Base-by-base conservation (phyloP, 2,113 vertebrate species). In the Microtus ochrogaster region DNA sequence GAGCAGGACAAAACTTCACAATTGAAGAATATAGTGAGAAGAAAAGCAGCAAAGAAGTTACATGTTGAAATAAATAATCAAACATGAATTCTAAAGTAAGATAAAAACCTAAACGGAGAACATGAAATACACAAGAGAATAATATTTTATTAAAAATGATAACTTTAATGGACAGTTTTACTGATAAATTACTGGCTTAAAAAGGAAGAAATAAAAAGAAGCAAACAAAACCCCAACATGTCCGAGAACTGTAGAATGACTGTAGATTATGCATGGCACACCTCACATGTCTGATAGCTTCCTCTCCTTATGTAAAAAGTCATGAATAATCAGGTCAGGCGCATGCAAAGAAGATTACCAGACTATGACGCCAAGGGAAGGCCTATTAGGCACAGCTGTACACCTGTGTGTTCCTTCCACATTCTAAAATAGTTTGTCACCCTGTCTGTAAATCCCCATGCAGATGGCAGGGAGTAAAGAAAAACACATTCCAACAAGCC, bases 271-370 rank as follows among this genome's bases (percentile, higher is more conserved):
- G 22, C 96, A 79, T 97, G 76, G 93, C 17, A 44, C 12, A 36
- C 58, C 1, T 76, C 88, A 76, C 36, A 68, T 55, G 65, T 97
- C 61, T 88, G 49, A 79, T 96, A 92, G 10, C 21, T 91, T 98
- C 96, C 86, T 94, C 44, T 98, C 63, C 73, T 89, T 95, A 65
- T 97, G 85, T 1, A 92, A 94, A 93, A 96, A 95, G 89, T 96
- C 22, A 49, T 7, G 9, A 97, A 88, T 97, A 96, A 97, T 81
- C 61, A 94, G 87, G 91, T 95, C 73, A 95, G 82, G 21, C 49
- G 81, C 73, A 79, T 79, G 82, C 70, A 89, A 84, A 93, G 86
- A 94, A 95, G 92, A 91, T 92, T 70, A 90, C 79, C 92, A 90
- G 82, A 91, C 79, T 96, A 83, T 97, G 91, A 97, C 96, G 88